These are phyloP conservation scores for Thaumetopoea pityocampa DNA, from an alignment of 1,140 invertebrate genomes.

Conservation along the genomic window DNA sequence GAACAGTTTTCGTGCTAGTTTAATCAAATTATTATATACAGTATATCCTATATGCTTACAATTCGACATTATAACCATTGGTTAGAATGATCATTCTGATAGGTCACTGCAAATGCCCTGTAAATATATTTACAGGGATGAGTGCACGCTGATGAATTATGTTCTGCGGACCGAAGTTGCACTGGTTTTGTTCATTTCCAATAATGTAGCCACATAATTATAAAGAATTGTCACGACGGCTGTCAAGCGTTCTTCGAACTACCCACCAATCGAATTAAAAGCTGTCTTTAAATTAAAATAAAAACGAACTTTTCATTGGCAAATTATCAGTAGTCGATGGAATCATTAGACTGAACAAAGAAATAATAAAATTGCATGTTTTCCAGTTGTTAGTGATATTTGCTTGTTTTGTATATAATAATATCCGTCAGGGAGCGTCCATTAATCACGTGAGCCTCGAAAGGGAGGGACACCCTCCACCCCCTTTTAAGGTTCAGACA, in stretches of 20 bases:
- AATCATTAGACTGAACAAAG: no score
- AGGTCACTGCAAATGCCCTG: conserved; percentile 41
- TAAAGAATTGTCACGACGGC: no score
- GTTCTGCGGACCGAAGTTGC: not conserved
- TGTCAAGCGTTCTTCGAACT: no score
- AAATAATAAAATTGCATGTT: no score
- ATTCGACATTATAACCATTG: conserved; percentile 28
- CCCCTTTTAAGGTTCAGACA: no score
- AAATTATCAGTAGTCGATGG: no score
- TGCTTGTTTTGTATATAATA: not conserved
- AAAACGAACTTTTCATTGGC: no score
- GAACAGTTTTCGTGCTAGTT: conserved; percentile 59
- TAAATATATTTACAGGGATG: conserved; percentile 49
- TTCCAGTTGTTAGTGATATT: no score
- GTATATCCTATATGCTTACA: conserved; percentile 47
- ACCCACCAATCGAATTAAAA: no score
- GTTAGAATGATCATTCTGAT: conserved; percentile 27
- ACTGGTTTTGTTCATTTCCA: not conserved
- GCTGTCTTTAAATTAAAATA: no score
- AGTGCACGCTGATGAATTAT: conserved; percentile 22
- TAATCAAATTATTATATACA: conserved; percentile 57
- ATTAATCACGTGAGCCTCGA: no score
- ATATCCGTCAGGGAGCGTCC: conserved; percentile 2
- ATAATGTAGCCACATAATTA: conserved; percentile 3
- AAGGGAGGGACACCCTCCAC: no score